Conservation (phyloP, 2,113 vertebrate species). For the Dunckerocampus dactyliophorus region DNA sequence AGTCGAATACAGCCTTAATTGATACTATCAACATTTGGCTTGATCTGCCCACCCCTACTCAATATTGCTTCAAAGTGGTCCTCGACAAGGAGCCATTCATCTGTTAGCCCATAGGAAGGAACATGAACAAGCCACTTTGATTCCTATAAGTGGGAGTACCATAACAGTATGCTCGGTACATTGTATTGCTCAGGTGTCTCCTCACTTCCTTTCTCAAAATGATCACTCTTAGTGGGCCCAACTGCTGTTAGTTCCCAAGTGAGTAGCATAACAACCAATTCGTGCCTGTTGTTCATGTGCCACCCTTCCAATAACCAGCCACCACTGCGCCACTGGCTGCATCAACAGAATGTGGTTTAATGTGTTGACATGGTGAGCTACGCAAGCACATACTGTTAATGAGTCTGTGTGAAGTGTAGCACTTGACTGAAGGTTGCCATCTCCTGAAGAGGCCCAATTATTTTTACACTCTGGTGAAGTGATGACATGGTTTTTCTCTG, state of each 20-base stretch:
- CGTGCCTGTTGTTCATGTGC: slow-evolving; percentile 8
- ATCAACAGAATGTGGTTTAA: slow-evolving; percentile 22
- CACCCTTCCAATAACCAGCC: slow-evolving; percentile 15
- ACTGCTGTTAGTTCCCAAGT: slow-evolving; percentile 8
- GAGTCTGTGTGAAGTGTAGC: slow-evolving; percentile 17
- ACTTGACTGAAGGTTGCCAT: slow-evolving; percentile 25
- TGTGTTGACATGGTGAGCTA: slow-evolving; percentile 10
- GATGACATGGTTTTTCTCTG: slow-evolving; percentile 24
- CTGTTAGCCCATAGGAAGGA: background rate
- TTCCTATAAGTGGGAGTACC: too few relatives aligned
- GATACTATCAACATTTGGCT: too few relatives aligned
- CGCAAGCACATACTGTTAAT: slow-evolving; percentile 20
- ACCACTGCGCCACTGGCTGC: slow-evolving; percentile 16
- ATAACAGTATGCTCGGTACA: background rate
- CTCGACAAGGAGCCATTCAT: background rate
- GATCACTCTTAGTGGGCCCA: background rate
- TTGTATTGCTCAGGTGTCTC: background rate
- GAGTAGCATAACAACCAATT: slow-evolving; percentile 3
- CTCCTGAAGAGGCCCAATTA: slow-evolving; percentile 28
- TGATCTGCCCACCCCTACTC: too few relatives aligned
- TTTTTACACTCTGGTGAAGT: slow-evolving; percentile 36
- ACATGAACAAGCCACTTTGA: background rate
- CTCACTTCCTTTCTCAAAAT: background rate
- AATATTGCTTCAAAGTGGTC: slow-evolving; percentile 17
- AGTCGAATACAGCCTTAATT: too few relatives aligned